Base-by-base conservation (phyloP, 1,140 invertebrate genomes). In the Acyrthosiphon pisum region DNA sequence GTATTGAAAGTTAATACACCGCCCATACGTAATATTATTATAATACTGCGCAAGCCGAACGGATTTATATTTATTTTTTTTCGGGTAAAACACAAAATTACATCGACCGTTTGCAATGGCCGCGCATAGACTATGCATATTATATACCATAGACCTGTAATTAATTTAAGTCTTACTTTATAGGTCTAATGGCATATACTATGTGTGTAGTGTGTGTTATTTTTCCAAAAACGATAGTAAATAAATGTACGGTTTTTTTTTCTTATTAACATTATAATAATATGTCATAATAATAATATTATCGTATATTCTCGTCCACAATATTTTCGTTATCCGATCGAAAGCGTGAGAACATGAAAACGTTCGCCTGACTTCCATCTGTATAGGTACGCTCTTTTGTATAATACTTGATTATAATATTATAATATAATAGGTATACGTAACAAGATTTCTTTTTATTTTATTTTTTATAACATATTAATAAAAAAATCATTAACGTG, bases 381-480 rank as follows among this genome's bases (percentile, higher is more conserved):
- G 35, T n/a, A 9, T 23, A 53, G 50, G 81, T 83, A 83, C 22
- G 37, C 83, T 41, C 23, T 41, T 86, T 3, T 86, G 83, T 41
- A 86, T 86, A 44, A 41, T 86, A 26, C 37, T 44, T 44, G 37
- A 37, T 84, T 46, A 46, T 46, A n/a, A 87, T 41, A 41, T 41
- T 41, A 41, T 30, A 81, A 30, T 86, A 84, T 30, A 46, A 44
- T 86, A 46, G 14, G 1, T 86, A 46, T 46, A 87, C 44, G 84
- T 87, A 48, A 46, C n/a, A 48, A 46, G 84, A 87, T 87, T 87
- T 87, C 23, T 46, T 46, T 87, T 87, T 46, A 30, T 46, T 46
- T 87, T 87, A 46, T 87, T 87, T 46, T 46, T 87, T 87, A 87
- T 87, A 87, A 87, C 30, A 87, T 46, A 46, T 48, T 87, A 87